Base-by-base conservation (phyloP, 2,113 vertebrate species). In the Mobula birostris region DNA sequence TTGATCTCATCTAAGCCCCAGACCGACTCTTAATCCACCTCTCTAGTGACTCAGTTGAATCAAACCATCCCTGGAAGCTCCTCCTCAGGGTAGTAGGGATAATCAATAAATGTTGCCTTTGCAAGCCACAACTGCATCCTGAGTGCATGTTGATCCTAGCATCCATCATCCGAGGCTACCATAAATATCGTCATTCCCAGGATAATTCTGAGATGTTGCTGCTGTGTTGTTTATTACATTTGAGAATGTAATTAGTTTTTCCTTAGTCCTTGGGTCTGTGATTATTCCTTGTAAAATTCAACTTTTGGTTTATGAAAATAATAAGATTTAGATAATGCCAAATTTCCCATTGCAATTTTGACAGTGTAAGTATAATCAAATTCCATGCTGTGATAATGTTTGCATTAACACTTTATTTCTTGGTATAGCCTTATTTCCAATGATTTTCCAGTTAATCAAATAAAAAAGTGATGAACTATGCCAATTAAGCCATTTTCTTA, bases 401-500 rank as follows among this genome's bases (percentile, higher is more conserved):
- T 90, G 61, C 85, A 68, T 68, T 68, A 36, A 66, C 85, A 77
- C 17, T 90, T 90, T 90, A 66, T 68, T 8, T 66, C 61, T 66
- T 66, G 17, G 61, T 66, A 11, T 63, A 61, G 83, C 24, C 63
- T 66, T 66, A 11, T 66, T 66, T 7, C 15, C n/a, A 90, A 66
- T 66, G 85, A 66, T 66, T 66, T 58, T n/a, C 58, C 29, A 17
- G 58, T 29, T 90, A 90, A 90, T 90, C 63, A 27, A 66, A 88
- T 88, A 61, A n/a, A 15, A 2, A 88, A 61, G n/a, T 90, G 58
- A 90, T 76, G 32, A 93, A 29, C 91, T 93, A 27, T 36, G 68
- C 74, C 70, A 56, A 93, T 93, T 74, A 93, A 93, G 21, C 56
- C 70, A 93, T 93, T 74, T 93, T n/a, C 36, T 24, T 93, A 74